A percentile compares a stretch with the other conserved stretches of the same genome.
phyloP scores from a whole-genome alignment of 2,113 vertebrate genomes.

The Dolichotis patagonum region DNA sequence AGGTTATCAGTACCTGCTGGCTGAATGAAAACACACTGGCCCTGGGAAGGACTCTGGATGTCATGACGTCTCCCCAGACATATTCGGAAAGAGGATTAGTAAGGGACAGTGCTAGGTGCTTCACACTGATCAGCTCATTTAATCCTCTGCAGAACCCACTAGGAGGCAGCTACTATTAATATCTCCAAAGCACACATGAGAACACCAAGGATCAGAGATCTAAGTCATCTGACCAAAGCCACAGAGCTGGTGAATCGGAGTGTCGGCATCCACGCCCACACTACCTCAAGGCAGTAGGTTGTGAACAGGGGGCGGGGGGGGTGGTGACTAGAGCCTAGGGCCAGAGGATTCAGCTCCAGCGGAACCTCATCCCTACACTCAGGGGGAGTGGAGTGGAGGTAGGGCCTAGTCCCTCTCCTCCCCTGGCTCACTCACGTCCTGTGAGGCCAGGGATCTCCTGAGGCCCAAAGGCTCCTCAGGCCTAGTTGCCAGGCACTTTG shows the following conservation, averaged over 20 bases:
- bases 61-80: not conserved
- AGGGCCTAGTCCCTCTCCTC: not conserved
- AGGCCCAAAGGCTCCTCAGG: not conserved
- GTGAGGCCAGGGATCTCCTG: not conserved
- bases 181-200: not conserved
- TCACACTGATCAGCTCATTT: not conserved
- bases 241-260: not conserved
- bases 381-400: not conserved
- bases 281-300: not conserved
- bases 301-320: not conserved
- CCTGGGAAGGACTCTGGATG: not conserved
- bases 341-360: not conserved
- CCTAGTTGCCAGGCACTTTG: not conserved
- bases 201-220: not conserved
- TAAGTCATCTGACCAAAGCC: not conserved
- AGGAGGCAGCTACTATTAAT: not conserved
- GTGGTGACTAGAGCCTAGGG: not conserved
- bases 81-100: not conserved
- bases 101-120: not conserved
- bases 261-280: not conserved
- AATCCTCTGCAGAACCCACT: not conserved
- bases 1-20: not conserved
- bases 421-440: not conserved
- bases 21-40: not conserved
- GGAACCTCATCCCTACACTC: not conserved